Percentiles rank a stretch among this genome's conserved stretches.
phyloP scores from a whole-genome alignment of 2,113 vertebrate genomes.

The Chloebia gouldiae region DNA sequence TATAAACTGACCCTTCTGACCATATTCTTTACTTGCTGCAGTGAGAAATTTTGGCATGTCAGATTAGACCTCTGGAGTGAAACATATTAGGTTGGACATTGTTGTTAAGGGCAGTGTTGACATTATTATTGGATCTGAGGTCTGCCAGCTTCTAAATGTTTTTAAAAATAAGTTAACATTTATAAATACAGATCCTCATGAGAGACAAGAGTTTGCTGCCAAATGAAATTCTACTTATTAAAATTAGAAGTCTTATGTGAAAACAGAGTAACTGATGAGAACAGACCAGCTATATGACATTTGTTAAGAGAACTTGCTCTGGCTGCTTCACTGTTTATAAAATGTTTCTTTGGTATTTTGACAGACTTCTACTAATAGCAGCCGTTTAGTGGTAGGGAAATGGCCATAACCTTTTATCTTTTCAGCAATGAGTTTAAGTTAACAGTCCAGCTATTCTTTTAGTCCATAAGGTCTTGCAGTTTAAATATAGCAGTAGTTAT shows the following conservation, averaged over 20 bases:
- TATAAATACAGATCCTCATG: conserved; percentile 46
- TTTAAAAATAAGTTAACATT: conserved; percentile 36
- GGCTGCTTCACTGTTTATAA: conserved; percentile 4
- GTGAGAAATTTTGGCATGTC: not conserved
- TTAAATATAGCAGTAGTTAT: not conserved
- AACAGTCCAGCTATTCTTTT: not conserved
- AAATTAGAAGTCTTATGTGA: conserved; percentile 48
- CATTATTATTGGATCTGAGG: conserved; percentile 34
- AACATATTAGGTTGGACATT: not conserved
- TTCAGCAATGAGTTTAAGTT: not conserved
- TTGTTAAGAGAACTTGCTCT: conserved; percentile 13
- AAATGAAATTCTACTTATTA: conserved; percentile 25
- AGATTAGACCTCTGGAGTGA: not conserved
- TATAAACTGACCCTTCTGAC: not conserved
- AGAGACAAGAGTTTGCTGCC: not conserved
- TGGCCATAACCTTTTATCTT: not conserved
- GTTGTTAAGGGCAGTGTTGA: conserved; percentile 16
- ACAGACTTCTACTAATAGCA: not conserved
- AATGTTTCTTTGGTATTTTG: conserved; percentile 5
- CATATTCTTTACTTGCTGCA: not conserved
- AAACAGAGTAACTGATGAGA: not conserved
- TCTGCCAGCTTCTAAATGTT: conserved; percentile 32
- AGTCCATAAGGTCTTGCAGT: not conserved
- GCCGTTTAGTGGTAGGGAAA: not conserved
- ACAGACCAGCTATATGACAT: conserved; percentile 13